Evolutionary conservation across 2,888 invertebrate genomes (phyloP).

Genomic region (Himalopsyche tibetana): DNA sequence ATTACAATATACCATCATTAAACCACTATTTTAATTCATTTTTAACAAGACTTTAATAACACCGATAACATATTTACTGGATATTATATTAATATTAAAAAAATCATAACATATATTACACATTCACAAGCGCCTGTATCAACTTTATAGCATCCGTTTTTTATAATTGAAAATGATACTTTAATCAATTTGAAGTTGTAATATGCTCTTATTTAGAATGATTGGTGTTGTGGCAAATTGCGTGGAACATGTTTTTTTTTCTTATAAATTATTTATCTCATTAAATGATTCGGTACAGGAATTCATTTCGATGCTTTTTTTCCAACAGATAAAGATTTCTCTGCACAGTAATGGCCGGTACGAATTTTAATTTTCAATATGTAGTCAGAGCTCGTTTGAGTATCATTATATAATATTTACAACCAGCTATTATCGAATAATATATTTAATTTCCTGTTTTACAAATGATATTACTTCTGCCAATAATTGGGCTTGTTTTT

Average conservation of each 20-base stretch:
- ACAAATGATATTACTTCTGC: too few relatives aligned
- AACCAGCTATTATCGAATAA: too few relatives aligned
- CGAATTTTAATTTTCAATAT: background rate
- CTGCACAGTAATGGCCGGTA: background rate
- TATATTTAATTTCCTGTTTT: too few relatives aligned
- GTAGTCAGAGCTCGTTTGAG: background rate
- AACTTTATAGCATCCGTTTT: slow-evolving; percentile 24
- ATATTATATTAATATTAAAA: too few relatives aligned
- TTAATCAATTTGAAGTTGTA: slow-evolving; percentile 1
- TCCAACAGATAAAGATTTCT: background rate
- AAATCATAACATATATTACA: too few relatives aligned
- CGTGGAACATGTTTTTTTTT: slow-evolving; percentile 17
- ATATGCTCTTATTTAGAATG: slow-evolving; percentile 11
- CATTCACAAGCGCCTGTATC: background rate
- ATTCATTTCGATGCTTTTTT: background rate
- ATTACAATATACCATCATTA: too few relatives aligned
- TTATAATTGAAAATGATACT: slow-evolving; percentile 20
- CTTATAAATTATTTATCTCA: background rate
- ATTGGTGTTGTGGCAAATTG: background rate
- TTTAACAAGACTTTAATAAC: too few relatives aligned
- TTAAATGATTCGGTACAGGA: slow-evolving; percentile 22
- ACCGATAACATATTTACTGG: too few relatives aligned
- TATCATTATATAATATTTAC: too few relatives aligned
- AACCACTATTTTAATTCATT: too few relatives aligned
- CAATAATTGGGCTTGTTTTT: too few relatives aligned